A percentile compares a stretch with the other conserved stretches of the same genome.
These are phyloP conservation scores for Tineola bisselliella DNA, from an alignment of 2,888 invertebrate genomes.

Conservation along the genomic window DNA sequence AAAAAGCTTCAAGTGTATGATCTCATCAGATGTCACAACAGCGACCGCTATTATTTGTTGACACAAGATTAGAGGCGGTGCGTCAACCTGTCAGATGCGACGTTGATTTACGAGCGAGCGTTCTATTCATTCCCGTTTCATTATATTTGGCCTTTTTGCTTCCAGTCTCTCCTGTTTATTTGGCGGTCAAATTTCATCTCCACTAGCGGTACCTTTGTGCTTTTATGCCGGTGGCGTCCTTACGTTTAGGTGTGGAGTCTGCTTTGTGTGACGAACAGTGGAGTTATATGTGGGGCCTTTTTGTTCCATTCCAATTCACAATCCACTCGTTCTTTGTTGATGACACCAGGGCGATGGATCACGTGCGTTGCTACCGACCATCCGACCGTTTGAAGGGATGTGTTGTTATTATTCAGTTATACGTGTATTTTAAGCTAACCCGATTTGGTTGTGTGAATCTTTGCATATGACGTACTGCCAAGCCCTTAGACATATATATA, in stretches of 20 bases:
- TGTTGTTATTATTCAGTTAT: no score
- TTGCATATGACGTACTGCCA: no score
- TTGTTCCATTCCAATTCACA: slow-evolving; percentile 32
- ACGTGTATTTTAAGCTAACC: no score
- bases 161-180: slow-evolving; percentile 26
- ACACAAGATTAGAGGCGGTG: slow-evolving; percentile 27
- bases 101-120: slow-evolving; percentile 23
- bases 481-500: no score
- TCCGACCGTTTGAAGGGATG: no score
- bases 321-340: slow-evolving; percentile 20
- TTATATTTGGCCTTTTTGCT: no score
- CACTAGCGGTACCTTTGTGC: slow-evolving; percentile 25
- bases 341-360: no score
- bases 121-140: slow-evolving; percentile 24
- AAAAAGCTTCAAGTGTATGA: slow-evolving; percentile 3
- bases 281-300: slow-evolving; percentile 35
- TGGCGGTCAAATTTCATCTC: slow-evolving; percentile 38
- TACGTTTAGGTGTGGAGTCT: slow-evolving; percentile 45
- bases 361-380: slow-evolving; percentile 19
- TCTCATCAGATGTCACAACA: slow-evolving; percentile 13
- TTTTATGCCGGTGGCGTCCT: slow-evolving; percentile 52
- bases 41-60: slow-evolving; percentile 20
- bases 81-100: slow-evolving; percentile 21
- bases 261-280: slow-evolving; percentile 37
- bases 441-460: no score